Evolutionary conservation across 2,113 vertebrate genomes (phyloP), one percentile per base, ranked within the genome.

Genomic region (Nothocercus nigrocapillus): DNA sequence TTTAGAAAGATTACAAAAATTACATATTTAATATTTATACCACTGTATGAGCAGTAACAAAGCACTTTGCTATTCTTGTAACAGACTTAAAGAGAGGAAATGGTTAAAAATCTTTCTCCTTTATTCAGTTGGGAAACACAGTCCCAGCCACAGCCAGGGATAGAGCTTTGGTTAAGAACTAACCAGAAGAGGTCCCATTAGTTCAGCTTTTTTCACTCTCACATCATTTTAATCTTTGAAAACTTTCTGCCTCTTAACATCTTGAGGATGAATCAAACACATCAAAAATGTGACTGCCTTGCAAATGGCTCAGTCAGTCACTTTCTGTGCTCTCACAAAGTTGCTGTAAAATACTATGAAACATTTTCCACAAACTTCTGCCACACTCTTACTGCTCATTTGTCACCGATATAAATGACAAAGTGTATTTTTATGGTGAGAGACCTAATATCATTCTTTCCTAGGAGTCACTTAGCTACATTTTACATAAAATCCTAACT

Each of bases 381-480:
- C 58, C 1, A 11, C 24, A 34, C 1, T 5, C 32, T 80, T 53
- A 8, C 53, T 56, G 74, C 44, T 88, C 56, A 3, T 47, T 73
- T 74, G 74, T 47, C 63, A 56, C 7, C 30, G 42, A 5, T 68
- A 5, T 4, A 64, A 44, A 28, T n/a, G 28, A 38, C 15, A 42
- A 70, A 54, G 44, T 42, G 13, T 22, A 45, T 28, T 21, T 32
- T 49, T 47, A 1, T 20, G 59, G 49, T 47, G 40, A 38, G 62
- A 82, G 54, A 17, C 16, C 73, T 25, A 3, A 85, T 51, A 27
- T 5, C 22, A 0, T 56, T 75, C 32, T 42, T 82, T 45, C 3
- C 38, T 8, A 9, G 3, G 2, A 4, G n/a, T 78, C 59, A 38
- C 30, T 93, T 59, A 21, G 0, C 0, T 67, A 20, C 2, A 14